Evolutionary conservation across 2,888 invertebrate species (phyloP).

Genomic region (Sminthurinus aureus): DNA sequence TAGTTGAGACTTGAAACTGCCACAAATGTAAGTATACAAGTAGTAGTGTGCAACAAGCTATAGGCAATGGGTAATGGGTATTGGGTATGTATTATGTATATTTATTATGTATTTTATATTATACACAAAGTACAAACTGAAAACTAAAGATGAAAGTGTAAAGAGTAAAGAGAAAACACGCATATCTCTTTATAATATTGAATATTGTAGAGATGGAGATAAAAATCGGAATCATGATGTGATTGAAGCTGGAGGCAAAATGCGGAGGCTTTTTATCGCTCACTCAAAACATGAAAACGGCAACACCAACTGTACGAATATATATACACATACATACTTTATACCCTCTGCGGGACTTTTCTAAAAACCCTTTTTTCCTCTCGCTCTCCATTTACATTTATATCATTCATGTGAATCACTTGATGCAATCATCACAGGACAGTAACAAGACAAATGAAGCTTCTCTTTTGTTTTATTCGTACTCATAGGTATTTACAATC

Average conservation of each 20-base stretch:
- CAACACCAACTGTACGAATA: not conserved
- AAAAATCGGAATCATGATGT: conserved; percentile 1
- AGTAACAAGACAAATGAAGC: not conserved
- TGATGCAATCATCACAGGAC: not conserved
- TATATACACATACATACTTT: too few relatives aligned
- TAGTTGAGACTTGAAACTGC: too few relatives aligned
- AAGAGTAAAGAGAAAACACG: not conserved
- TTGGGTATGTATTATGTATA: too few relatives aligned
- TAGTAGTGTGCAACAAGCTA: too few relatives aligned
- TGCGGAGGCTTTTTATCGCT: not conserved
- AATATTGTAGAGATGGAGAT: conserved; percentile 19
- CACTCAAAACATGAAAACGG: not conserved
- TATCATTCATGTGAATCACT: not conserved
- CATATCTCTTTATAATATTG: not conserved
- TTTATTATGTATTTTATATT: too few relatives aligned
- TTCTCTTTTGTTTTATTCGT: not conserved
- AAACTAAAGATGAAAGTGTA: not conserved
- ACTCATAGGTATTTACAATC: not conserved
- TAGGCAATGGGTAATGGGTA: too few relatives aligned
- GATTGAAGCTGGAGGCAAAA: conserved; percentile 21
- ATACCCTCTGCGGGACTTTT: conserved; percentile 17
- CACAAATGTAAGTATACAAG: too few relatives aligned
- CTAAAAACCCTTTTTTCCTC: not conserved
- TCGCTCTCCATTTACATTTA: not conserved
- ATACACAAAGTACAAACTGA: too few relatives aligned